A percentile compares a stretch with the other conserved stretches of the same genome.
These are phyloP conservation scores for Trichogramma dendrolimi DNA, from an alignment of 2,888 invertebrate genomes.

Conservation along the genomic window DNA sequence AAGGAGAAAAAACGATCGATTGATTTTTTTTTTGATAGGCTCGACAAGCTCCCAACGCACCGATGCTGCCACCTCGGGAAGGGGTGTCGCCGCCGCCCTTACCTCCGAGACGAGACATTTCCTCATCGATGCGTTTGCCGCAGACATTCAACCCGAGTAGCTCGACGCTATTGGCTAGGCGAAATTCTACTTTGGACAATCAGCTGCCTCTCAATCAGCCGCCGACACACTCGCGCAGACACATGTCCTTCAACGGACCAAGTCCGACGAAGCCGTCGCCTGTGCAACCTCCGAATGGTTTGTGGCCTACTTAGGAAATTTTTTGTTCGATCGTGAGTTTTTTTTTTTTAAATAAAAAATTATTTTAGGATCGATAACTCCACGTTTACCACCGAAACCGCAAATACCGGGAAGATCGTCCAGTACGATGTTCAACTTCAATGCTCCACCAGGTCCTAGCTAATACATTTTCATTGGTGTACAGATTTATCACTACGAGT, in stretches of 20 bases:
- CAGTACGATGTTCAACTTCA: slow-evolving; percentile 50
- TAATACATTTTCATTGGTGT: slow-evolving; percentile 32
- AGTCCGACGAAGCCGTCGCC: slow-evolving; percentile 48
- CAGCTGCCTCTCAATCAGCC: slow-evolving; percentile 36
- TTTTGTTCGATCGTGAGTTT: neutral
- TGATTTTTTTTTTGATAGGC: slow-evolving; percentile 42
- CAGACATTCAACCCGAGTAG: slow-evolving; percentile 43
- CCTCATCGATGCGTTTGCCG: slow-evolving; percentile 43
- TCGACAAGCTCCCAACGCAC: slow-evolving; percentile 65
- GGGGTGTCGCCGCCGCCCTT: slow-evolving; percentile 63
- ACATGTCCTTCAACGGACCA: slow-evolving; percentile 51
- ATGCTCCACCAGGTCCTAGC: slow-evolving; percentile 46
- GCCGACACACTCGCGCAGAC: slow-evolving; percentile 41
- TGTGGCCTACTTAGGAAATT: slow-evolving; percentile 3
- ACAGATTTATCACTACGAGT: neutral
- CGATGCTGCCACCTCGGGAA: slow-evolving; percentile 67
- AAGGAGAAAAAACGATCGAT: neutral
- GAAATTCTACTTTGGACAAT: slow-evolving; percentile 48
- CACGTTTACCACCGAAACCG: slow-evolving; percentile 49
- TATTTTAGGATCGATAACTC: slow-evolving; percentile 46
- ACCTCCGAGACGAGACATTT: slow-evolving; percentile 57
- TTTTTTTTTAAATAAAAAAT: neutral
- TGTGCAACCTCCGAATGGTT: slow-evolving; percentile 48
- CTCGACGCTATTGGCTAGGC: slow-evolving; percentile 47
- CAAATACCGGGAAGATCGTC: slow-evolving; percentile 46